These are phyloP conservation scores for Drosophila dives DNA, from an alignment of 2,888 invertebrate species.

Conservation along the genomic window DNA sequence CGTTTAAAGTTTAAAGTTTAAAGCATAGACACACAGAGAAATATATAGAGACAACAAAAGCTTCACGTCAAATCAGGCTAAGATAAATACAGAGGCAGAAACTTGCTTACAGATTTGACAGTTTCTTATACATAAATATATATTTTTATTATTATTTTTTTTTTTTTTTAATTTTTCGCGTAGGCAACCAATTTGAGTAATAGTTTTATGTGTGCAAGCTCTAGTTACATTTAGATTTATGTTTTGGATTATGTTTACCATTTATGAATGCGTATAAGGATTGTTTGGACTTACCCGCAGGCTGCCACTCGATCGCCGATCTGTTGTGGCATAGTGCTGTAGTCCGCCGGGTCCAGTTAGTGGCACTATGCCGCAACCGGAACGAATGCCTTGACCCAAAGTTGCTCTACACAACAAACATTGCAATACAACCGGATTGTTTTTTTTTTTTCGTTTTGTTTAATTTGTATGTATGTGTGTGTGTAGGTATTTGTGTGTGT, in stretches of 20 bases:
- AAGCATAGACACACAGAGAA: constrained; percentile 41
- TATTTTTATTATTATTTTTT: not conserved
- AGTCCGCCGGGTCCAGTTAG: constrained; percentile 85
- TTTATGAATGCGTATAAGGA: constrained; percentile 1
- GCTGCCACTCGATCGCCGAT: constrained; percentile 84
- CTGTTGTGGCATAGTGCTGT: constrained; percentile 85
- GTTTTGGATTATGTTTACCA: constrained; percentile 4
- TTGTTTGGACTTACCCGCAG: constrained; percentile 83
- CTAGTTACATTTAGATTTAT: constrained; percentile 35
- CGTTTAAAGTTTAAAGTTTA: constrained; percentile 9
- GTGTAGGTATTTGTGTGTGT: constrained; percentile 9
- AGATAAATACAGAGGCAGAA: constrained; percentile 49
- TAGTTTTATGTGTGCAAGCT: constrained; percentile 52
- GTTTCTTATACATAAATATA: not conserved
- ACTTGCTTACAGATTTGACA: constrained; percentile 24
- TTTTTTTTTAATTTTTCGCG: constrained; percentile 12
- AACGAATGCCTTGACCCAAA: constrained; percentile 85
- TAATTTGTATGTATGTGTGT: constrained; percentile 30
- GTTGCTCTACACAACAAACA: constrained; percentile 84
- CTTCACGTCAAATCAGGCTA: constrained; percentile 81
- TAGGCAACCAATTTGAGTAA: constrained; percentile 35
- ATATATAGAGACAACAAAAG: constrained; percentile 82
- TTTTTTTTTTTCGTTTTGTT: constrained; percentile 45
- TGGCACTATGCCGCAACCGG: constrained; percentile 85
- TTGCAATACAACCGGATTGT: constrained; percentile 74